phyloP scores from a whole-genome alignment of 2,113 vertebrate genomes.

The Laticauda colubrina region DNA sequence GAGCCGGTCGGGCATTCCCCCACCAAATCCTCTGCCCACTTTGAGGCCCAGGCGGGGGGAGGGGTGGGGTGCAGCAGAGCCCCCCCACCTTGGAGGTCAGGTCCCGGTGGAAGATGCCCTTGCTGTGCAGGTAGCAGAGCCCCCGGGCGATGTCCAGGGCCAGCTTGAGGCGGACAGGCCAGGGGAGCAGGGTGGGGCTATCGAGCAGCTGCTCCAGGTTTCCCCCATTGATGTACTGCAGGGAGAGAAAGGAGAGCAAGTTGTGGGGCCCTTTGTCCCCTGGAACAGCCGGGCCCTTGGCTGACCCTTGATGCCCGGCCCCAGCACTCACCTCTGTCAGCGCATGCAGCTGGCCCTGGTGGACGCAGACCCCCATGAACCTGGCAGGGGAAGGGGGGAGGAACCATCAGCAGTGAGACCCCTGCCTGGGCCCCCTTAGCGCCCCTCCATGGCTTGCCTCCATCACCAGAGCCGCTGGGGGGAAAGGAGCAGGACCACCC shows the following conservation, averaged over 20 bases:
- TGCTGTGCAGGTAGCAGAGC: conserved; percentile 90
- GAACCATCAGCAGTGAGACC: fast-evolving
- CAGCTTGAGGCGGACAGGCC: conserved; percentile 79
- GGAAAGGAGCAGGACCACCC: not conserved
- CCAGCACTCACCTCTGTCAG: conserved; percentile 84
- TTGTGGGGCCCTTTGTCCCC: not conserved
- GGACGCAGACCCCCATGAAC: conserved; percentile 93
- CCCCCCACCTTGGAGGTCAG: conserved; percentile 87
- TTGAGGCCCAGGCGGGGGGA: not conserved
- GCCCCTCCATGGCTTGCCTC: not conserved
- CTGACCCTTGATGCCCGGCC: not conserved
- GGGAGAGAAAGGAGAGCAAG: not conserved
- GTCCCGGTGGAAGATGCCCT: conserved; percentile 90
- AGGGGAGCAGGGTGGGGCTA: conserved; percentile 83
- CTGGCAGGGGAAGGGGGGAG: conserved; percentile 52
- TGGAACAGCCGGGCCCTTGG: not conserved
- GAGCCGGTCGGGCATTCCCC: not conserved
- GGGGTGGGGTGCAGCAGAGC: too few relatives aligned
- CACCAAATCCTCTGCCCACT: not conserved
- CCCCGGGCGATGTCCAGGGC: conserved; percentile 86
- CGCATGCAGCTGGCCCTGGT: conserved; percentile 91
- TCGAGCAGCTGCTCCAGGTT: conserved; percentile 94
- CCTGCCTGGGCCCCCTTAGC: too few relatives aligned
- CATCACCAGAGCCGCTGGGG: not conserved
- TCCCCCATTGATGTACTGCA: conserved; percentile 91